Conservation (phyloP, 2,113 vertebrate species). For the Speoplatyrhinus poulsoni region DNA sequence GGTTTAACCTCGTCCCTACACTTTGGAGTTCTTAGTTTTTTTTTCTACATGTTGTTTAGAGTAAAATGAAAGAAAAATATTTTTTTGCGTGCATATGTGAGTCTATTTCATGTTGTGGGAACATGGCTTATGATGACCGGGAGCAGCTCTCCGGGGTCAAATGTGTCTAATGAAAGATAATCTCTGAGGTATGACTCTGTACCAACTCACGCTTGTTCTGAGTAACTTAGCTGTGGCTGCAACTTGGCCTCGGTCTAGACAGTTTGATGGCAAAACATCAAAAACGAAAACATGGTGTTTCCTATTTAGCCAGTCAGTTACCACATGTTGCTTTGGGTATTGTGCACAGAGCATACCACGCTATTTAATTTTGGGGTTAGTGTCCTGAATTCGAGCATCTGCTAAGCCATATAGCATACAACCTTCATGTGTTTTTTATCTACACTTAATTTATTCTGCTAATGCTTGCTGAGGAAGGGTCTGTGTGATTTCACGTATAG, state of each 20-base stretch:
- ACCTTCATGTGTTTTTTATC: constrained; percentile 5
- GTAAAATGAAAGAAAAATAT: not conserved
- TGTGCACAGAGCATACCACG: not conserved
- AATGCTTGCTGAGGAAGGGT: not conserved
- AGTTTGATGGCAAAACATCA: constrained; percentile 13
- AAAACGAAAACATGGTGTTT: constrained; percentile 19
- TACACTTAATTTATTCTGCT: constrained; percentile 10
- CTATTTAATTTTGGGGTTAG: not conserved
- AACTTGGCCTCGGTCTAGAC: constrained; percentile 25
- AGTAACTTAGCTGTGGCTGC: constrained; percentile 30
- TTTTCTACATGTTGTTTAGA: not conserved
- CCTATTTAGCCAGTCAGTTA: constrained; percentile 15
- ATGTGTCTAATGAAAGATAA: constrained; percentile 64
- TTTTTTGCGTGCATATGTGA: constrained; percentile 13
- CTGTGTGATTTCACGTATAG: too few relatives aligned
- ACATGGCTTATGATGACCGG: constrained; percentile 29
- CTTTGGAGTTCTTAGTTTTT: not conserved
- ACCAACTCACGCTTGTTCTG: constrained; percentile 33
- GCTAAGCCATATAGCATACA: constrained; percentile 30
- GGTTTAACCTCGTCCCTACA: not conserved
- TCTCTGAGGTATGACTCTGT: constrained; percentile 60
- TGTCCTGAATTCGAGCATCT: constrained; percentile 35
- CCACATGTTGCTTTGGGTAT: not conserved
- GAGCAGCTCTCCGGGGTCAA: constrained; percentile 37
- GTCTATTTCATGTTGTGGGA: constrained; percentile 15